phyloP scores from a whole-genome alignment of 2,888 invertebrate species.

The Electrophaes corylata region DNA sequence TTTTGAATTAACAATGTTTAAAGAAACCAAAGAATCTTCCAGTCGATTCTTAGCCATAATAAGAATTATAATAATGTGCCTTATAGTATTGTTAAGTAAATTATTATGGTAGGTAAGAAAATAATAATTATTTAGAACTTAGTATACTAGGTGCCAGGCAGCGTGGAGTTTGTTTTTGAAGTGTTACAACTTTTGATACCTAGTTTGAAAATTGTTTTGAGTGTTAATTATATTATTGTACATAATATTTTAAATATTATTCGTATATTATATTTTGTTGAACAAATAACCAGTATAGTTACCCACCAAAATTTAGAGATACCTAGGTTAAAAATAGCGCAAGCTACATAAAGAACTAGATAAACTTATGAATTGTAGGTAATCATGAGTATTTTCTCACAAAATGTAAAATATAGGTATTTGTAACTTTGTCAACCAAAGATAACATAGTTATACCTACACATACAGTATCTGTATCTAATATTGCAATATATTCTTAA shows the following conservation, averaged over 20 bases:
- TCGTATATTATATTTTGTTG: constrained; percentile 47
- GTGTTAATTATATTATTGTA: constrained; percentile 47
- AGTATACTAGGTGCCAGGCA: constrained; percentile 11
- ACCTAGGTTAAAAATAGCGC: constrained; percentile 10
- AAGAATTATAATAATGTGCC: constrained; percentile 55
- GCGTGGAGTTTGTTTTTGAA: constrained; percentile 40
- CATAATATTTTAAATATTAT: constrained; percentile 40
- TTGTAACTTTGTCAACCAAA: constrained; percentile 7
- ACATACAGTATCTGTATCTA: background rate
- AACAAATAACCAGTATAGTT: constrained; percentile 47
- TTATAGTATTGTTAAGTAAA: constrained; percentile 63
- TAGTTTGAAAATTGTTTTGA: constrained; percentile 42
- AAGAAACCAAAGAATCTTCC: constrained; percentile 78
- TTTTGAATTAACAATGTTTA: constrained; percentile 65
- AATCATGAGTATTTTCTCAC: background rate
- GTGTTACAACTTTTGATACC: constrained; percentile 44
- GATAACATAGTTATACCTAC: background rate
- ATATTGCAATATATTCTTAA: background rate
- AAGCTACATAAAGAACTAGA: constrained; percentile 5
- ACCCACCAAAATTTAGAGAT: constrained; percentile 56
- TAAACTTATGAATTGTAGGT: background rate
- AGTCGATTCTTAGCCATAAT: constrained; percentile 72
- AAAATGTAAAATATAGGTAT: background rate
- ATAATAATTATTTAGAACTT: constrained; percentile 1
- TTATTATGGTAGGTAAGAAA: constrained; percentile 54